Evolutionary conservation across 2,888 invertebrate species (phyloP), one percentile per base, ranked within the genome.

Genomic region (Drosophila meridiana): DNA sequence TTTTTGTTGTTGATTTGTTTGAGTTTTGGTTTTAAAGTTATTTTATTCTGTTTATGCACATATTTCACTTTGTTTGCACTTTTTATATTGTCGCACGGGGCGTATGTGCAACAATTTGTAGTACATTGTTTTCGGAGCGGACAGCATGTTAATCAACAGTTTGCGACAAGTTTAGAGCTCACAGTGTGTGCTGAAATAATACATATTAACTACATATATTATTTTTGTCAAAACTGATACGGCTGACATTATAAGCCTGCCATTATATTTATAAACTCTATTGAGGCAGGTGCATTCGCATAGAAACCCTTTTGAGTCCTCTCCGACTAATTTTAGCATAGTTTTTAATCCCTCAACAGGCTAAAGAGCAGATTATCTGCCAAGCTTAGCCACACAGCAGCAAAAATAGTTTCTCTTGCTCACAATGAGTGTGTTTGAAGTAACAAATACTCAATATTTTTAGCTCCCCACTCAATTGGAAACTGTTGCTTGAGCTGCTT

Each of bases 11-110:
- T 70, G 56, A 38, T 43, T 45, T 69, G 69, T 69, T 80, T 74
- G 76, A 73, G 69, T 76, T 79, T 70, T 52, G 59, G 63, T 79
- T 76, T 76, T 58, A 63, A 64, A 76, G 76, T 63, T 73, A 52
- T 69, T 67, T 70, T 69, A 58, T 72, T 68, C 38, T 47, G 30
- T 43, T 66, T 58, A 48, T 55, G 63, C 32, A 47, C 55, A 60
- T 65, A 68, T 67, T 78, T 63, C 72, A 53, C 52, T 48, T 70
- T 74, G 68, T 60, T 62, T 52, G 52, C 52, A 34, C 9, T 20
- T 78, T 71, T 66, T 60, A 52, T 68, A 50, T 13, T 69, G 71
- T 63, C 71, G 50, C 65, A 78, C 71, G 64, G 53, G 60, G 68
- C 66, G 71, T 71, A 58, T 78, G 58, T 58, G 66, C 58, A 75